Conservation (phyloP, 2,797 vertebrate species). For the Acropternis orthonyx region DNA sequence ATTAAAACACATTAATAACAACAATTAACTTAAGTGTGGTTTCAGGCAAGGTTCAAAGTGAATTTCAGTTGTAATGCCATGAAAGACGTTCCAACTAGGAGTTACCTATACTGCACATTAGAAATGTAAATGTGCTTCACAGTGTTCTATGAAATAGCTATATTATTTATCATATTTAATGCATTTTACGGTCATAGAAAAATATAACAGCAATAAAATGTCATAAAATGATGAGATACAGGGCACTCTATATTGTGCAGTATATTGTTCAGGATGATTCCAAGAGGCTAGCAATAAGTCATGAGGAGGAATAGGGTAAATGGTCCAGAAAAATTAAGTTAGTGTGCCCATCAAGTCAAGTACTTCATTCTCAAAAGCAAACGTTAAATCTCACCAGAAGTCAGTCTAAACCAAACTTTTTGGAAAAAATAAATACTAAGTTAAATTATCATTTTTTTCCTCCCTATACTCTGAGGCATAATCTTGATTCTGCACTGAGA, state of each 20-base stretch:
- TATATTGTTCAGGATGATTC: neutral
- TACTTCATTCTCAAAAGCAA: neutral
- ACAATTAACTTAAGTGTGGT: slow-evolving; percentile 7
- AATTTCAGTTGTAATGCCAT: neutral
- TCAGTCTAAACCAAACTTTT: neutral
- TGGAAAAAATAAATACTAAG: neutral
- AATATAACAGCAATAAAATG: slow-evolving; percentile 29
- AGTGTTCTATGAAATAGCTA: neutral
- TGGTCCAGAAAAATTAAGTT: slow-evolving; percentile 29
- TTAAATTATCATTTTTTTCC: neutral
- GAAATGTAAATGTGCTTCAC: neutral
- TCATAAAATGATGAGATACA: slow-evolving; percentile 3
- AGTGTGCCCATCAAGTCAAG: neutral
- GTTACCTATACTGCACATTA: neutral
- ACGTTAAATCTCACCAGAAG: neutral
- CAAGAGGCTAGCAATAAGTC: neutral
- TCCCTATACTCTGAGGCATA: neutral
- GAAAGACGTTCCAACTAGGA: neutral
- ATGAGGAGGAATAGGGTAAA: neutral
- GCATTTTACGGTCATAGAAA: slow-evolving; percentile 17
- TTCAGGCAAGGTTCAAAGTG: neutral
- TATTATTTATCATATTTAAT: slow-evolving; percentile 31
- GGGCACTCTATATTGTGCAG: neutral
- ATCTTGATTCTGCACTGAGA: neutral
- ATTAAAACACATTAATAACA: slow-evolving; percentile 13